Evolutionary conservation across 1,140 invertebrate genomes (phyloP).

Genomic region (Epicauta chinensis): DNA sequence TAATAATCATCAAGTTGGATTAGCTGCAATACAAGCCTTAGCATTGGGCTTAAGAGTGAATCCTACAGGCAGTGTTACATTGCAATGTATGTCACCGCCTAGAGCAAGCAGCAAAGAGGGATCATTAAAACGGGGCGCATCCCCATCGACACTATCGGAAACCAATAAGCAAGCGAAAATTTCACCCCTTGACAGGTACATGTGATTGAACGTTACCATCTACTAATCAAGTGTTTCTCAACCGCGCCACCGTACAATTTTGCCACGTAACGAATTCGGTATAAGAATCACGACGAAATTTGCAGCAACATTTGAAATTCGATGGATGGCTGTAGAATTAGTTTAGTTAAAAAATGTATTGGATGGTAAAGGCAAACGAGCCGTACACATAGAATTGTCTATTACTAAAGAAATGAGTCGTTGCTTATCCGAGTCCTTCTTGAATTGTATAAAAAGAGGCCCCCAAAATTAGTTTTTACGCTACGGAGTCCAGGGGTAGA

Average conservation of each 20-base stretch:
- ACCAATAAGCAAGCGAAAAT: constrained; percentile 40
- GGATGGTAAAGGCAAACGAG: no score
- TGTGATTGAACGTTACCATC: constrained; percentile 8
- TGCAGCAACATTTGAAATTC: no score
- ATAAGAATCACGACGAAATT: no score
- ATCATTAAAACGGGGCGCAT: constrained; percentile 39
- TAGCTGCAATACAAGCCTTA: constrained; percentile 56
- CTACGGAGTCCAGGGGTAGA: neutral
- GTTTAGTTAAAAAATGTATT: no score
- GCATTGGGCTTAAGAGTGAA: constrained; percentile 43
- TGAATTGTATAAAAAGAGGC: no score
- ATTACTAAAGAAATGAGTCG: no score
- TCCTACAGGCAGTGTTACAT: constrained; percentile 37
- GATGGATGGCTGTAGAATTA: no score
- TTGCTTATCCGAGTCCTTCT: no score
- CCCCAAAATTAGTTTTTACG: no score
- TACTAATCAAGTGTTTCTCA: constrained; percentile 3
- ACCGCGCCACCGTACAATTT: neutral
- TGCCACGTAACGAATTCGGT: no score
- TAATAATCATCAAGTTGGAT: constrained; percentile 55
- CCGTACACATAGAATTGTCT: no score
- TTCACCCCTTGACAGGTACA: constrained; percentile 42
- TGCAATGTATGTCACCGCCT: constrained; percentile 38
- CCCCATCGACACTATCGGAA: constrained; percentile 35
- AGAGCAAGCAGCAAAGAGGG: constrained; percentile 43